phyloP scores from a whole-genome alignment of 2,888 invertebrate genomes.

The Tinea trinotella region DNA sequence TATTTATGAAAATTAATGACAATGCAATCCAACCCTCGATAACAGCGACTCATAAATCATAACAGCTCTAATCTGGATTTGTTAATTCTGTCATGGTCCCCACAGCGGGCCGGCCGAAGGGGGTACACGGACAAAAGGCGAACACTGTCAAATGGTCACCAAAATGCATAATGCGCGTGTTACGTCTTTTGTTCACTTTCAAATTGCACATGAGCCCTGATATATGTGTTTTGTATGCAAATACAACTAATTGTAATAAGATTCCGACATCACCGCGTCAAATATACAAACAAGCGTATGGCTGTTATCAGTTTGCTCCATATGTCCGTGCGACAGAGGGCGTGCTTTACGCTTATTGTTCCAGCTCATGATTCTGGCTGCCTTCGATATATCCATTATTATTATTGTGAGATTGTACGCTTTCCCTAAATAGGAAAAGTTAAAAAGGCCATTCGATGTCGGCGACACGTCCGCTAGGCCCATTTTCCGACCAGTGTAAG shows the following conservation, averaged over 20 bases:
- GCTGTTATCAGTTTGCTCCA: neutral
- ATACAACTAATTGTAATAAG: constrained; percentile 63
- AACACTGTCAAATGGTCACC: constrained; percentile 20
- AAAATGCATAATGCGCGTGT: constrained; percentile 14
- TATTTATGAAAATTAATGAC: constrained; percentile 13
- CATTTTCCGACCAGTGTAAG: constrained; percentile 22
- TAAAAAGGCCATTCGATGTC: constrained; percentile 66
- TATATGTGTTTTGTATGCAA: constrained; percentile 60
- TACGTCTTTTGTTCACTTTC: constrained; percentile 15
- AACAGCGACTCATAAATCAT: constrained; percentile 56
- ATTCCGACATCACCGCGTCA: constrained; percentile 36
- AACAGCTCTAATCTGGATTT: constrained; percentile 51
- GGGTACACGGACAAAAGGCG: constrained; percentile 28
- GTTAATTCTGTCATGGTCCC: constrained; percentile 45
- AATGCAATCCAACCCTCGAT: constrained; percentile 34
- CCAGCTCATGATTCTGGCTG: constrained; percentile 19
- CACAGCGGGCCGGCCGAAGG: constrained; percentile 30
- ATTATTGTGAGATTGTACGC: constrained; percentile 64
- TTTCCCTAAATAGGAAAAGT: constrained; percentile 70
- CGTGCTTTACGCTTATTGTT: neutral
- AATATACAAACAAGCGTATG: neutral
- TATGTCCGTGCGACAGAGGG: neutral
- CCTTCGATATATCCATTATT: constrained; percentile 38
- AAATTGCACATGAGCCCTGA: constrained; percentile 51
- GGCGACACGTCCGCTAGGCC: constrained; percentile 50